phyloP scores from a whole-genome alignment of 2,797 vertebrate genomes.

The Diplodus sargus region DNA sequence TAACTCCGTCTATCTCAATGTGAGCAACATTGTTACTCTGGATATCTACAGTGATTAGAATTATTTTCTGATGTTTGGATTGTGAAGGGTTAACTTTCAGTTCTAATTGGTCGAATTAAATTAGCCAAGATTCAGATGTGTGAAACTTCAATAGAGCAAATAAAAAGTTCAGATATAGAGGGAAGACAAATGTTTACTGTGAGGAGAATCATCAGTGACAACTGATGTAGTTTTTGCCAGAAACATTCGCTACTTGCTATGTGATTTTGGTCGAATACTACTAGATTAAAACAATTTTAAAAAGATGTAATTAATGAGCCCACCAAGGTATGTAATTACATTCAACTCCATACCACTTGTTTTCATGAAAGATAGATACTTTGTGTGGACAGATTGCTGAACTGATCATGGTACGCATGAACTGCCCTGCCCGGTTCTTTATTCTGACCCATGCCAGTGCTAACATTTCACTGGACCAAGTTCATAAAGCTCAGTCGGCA shows the following conservation, averaged over 20 bases:
- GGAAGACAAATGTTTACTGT: not conserved
- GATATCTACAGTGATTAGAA: not conserved
- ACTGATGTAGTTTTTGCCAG: not conserved
- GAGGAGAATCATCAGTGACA: not conserved
- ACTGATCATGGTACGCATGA: not conserved
- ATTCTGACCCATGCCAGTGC: not conserved
- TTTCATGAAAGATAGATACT: too few species aligned
- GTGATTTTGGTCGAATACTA: too few species aligned
- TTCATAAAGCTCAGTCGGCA: not conserved
- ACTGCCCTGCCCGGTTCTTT: not conserved
- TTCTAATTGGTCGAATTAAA: too few species aligned
- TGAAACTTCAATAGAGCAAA: too few species aligned
- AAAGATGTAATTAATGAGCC: not conserved
- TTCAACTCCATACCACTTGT: not conserved
- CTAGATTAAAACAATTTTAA: not conserved
- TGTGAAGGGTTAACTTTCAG: not conserved
- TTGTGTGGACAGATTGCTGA: not conserved
- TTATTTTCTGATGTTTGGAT: not conserved
- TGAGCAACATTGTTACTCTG: too few species aligned
- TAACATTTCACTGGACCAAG: not conserved
- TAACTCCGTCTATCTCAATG: too few species aligned
- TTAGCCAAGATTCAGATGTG: not conserved
- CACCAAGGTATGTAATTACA: not conserved
- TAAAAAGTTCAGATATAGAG: not conserved
- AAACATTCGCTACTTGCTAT: not conserved